Conservation (phyloP, 2,113 vertebrate genomes). For the Cyanistes caeruleus region DNA sequence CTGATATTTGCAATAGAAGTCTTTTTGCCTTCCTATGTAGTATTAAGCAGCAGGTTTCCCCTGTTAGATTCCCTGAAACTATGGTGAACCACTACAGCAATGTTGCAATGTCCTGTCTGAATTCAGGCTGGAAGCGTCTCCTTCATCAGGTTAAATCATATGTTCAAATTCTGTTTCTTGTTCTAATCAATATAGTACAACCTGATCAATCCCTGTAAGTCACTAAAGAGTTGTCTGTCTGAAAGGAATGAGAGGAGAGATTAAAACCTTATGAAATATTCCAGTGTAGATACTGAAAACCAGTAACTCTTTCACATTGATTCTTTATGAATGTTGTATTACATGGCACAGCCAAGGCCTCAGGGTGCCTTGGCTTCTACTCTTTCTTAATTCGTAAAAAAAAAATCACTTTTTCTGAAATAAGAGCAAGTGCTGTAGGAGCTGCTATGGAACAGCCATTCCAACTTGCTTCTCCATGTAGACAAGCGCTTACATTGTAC, state of each 20-base stretch:
- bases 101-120: neutral
- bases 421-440: neutral
- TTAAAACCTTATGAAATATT: neutral
- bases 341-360: neutral
- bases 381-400: neutral
- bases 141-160: neutral
- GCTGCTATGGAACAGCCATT: neutral
- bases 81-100: neutral
- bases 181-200: neutral
- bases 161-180: neutral
- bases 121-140: neutral
- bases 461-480: neutral
- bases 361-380: constrained; percentile 25
- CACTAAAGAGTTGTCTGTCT: neutral
- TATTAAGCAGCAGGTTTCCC: neutral
- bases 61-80: neutral
- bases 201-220: neutral
- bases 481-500: constrained; percentile 14
- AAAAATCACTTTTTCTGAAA: neutral
- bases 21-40: neutral
- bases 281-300: neutral
- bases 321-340: neutral
- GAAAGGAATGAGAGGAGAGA: neutral
- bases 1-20: neutral
- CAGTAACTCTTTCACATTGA: neutral